Conservation (phyloP, 1,140 invertebrate genomes). For the Stratiolaelaps scimitus region DNA sequence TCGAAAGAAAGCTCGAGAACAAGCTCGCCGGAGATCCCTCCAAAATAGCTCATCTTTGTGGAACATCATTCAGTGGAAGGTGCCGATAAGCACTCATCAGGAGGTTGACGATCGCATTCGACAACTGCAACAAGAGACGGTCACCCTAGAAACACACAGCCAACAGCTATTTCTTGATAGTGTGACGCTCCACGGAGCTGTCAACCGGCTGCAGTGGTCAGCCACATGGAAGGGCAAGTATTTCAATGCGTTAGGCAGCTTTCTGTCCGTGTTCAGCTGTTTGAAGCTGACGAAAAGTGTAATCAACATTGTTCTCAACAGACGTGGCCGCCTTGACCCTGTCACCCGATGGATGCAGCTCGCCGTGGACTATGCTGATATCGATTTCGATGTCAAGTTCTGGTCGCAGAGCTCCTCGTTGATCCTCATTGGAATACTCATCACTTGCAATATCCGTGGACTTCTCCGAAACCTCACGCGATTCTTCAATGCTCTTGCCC, state of each 20-base stretch:
- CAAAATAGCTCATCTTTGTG: too few species aligned
- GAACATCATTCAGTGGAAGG: too few species aligned
- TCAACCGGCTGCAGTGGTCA: conserved; percentile 83
- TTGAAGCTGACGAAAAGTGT: conserved; percentile 99
- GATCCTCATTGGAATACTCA: conserved; percentile 89
- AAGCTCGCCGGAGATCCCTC: too few species aligned
- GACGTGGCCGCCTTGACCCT: conserved; percentile 95
- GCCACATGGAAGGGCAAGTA: conserved; percentile 95
- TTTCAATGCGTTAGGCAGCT: conserved; percentile 96
- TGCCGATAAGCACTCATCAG: too few species aligned
- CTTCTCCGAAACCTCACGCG: conserved; percentile 90
- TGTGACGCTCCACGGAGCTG: conserved; percentile 81
- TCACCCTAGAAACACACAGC: conserved; percentile 70
- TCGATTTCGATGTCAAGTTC: conserved; percentile 84
- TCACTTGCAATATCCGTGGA: conserved; percentile 91
- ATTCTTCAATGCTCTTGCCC: conserved; percentile 99
- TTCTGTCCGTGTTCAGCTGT: conserved; percentile 94
- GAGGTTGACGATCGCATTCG: too few species aligned
- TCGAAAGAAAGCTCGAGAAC: background rate
- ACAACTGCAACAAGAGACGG: too few species aligned
- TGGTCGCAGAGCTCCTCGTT: conserved; percentile 99
- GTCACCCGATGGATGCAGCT: conserved; percentile 94
- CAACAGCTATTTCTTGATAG: conserved; percentile 88
- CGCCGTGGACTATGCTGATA: conserved; percentile 88
- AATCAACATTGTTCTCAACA: conserved; percentile 96